These are phyloP conservation scores for Holothuria scabra DNA, from an alignment of 53 echinoderm and acorn worm genomes.

Conservation along the genomic window DNA sequence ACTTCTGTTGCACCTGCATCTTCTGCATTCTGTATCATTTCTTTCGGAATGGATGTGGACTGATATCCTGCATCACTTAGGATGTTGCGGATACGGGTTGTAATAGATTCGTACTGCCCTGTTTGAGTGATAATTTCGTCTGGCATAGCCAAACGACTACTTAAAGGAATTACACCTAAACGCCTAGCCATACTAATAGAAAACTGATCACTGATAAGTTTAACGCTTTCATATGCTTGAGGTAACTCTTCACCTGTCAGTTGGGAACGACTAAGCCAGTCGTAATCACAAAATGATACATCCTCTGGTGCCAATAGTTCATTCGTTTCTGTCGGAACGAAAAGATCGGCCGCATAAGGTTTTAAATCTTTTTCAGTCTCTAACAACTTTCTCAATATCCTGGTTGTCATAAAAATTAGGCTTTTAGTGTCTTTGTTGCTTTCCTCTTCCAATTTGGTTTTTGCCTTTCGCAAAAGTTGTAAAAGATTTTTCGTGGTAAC, in stretches of 20 bases:
- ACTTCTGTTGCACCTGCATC: slow-evolving; percentile 95
- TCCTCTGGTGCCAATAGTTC: slow-evolving; percentile 55
- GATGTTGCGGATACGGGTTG: slow-evolving; percentile 61
- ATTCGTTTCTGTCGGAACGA: slow-evolving; percentile 6
- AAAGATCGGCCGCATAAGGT: not conserved
- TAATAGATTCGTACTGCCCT: slow-evolving; percentile 70
- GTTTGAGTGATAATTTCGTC: slow-evolving; percentile 62
- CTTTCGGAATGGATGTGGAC: slow-evolving; percentile 67
- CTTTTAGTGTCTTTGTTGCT: not conserved
- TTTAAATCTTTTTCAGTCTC: slow-evolving; percentile 15
- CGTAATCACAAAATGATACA: slow-evolving; percentile 23
- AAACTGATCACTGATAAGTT: slow-evolving; percentile 49
- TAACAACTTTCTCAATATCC: slow-evolving; percentile 8
- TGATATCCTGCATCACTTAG: slow-evolving; percentile 42
- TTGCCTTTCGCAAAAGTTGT: not conserved
- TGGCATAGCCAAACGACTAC: slow-evolving; percentile 52
- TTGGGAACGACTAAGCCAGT: slow-evolving; percentile 6
- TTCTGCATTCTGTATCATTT: slow-evolving; percentile 98
- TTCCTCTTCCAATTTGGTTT: not conserved
- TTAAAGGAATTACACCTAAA: slow-evolving; percentile 54
- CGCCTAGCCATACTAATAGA: slow-evolving; percentile 29
- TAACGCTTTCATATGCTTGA: not conserved
- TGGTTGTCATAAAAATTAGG: not conserved
- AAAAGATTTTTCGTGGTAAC: slow-evolving; percentile 4
- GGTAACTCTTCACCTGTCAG: not conserved